These are phyloP conservation scores for Pseudobourletiella spinata DNA, from an alignment of 1,140 invertebrate genomes.

Conservation along the genomic window DNA sequence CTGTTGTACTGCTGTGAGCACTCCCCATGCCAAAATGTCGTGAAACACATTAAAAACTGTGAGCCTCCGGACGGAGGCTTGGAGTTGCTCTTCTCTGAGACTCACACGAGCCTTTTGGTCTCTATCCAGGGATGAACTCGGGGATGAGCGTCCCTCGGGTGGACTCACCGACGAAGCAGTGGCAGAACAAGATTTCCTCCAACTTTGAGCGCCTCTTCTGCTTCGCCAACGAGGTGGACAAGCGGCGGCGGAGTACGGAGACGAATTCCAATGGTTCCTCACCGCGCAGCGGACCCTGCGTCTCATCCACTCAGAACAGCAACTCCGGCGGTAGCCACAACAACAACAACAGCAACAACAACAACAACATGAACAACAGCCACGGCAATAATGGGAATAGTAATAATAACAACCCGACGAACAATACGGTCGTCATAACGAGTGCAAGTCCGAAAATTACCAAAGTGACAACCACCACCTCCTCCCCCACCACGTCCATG, in stretches of 20 bases:
- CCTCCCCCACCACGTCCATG: background rate
- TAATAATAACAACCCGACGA: background rate
- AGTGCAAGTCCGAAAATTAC: background rate
- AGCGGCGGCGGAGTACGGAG: constrained; percentile 67
- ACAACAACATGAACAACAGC: constrained; percentile 3
- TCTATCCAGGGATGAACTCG: background rate
- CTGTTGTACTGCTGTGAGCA: too few species aligned
- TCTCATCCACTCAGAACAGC: constrained; percentile 15
- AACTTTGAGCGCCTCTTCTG: constrained; percentile 78
- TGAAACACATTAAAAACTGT: too few species aligned
- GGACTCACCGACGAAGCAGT: constrained; percentile 43
- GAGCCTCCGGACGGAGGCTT: too few species aligned
- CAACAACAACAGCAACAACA: constrained; percentile 21
- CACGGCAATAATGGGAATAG: background rate
- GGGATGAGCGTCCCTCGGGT: constrained; percentile 12
- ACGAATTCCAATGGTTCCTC: constrained; percentile 39
- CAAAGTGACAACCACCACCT: background rate
- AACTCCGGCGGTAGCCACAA: constrained; percentile 18
- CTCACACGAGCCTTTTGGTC: too few species aligned
- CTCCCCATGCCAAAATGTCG: too few species aligned
- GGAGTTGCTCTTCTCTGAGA: too few species aligned
- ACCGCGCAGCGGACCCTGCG: constrained; percentile 23
- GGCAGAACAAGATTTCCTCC: constrained; percentile 75
- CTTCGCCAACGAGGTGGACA: constrained; percentile 61
- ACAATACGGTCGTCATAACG: too few species aligned